These are phyloP conservation scores for Macrotis lagotis DNA, from an alignment of 2,113 vertebrate species.

Conservation along the genomic window DNA sequence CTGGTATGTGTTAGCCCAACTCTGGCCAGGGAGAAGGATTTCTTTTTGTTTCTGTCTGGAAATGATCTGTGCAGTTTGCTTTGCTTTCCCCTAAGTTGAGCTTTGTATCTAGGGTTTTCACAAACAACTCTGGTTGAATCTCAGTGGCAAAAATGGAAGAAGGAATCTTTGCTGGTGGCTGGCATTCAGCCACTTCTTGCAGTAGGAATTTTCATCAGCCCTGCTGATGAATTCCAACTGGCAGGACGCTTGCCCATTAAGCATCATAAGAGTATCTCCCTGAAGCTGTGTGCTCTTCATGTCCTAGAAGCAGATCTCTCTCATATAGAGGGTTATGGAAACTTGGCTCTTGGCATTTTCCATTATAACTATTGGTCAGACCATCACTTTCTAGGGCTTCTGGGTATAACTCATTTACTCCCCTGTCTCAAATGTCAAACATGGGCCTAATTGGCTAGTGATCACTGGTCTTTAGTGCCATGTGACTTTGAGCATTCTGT, in stretches of 20 bases:
- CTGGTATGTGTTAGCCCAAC: neutral
- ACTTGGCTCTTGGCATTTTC: slow-evolving; percentile 98
- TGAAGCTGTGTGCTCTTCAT: slow-evolving; percentile 96
- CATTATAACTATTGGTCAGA: slow-evolving; percentile 93
- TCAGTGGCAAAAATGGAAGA: slow-evolving; percentile 87
- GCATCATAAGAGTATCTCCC: slow-evolving; percentile 86
- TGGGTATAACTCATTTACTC: slow-evolving; percentile 89
- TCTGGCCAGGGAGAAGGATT: neutral
- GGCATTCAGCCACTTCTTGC: slow-evolving; percentile 93
- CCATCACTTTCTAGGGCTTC: slow-evolving; percentile 93
- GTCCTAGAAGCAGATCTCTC: slow-evolving; percentile 92
- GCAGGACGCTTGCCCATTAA: slow-evolving; percentile 94
- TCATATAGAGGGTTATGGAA: slow-evolving; percentile 89
- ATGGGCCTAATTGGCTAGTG: slow-evolving; percentile 97
- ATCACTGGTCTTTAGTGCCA: slow-evolving; percentile 94
- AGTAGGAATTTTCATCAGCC: slow-evolving; percentile 90
- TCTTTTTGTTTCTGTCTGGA: neutral
- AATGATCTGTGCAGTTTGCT: neutral
- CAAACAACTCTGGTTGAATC: slow-evolving; percentile 93
- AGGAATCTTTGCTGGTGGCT: slow-evolving; percentile 93
- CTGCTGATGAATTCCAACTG: slow-evolving; percentile 97
- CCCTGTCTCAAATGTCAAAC: slow-evolving; percentile 92
- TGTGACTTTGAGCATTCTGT: slow-evolving; percentile 92
- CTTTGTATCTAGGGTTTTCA: slow-evolving; percentile 90
- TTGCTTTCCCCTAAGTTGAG: slow-evolving; percentile 90